A percentile compares a stretch with the other conserved stretches of the same genome.
These are phyloP conservation scores for Harpalus rubripes DNA, from an alignment of 2,888 invertebrate genomes.

Conservation along the genomic window DNA sequence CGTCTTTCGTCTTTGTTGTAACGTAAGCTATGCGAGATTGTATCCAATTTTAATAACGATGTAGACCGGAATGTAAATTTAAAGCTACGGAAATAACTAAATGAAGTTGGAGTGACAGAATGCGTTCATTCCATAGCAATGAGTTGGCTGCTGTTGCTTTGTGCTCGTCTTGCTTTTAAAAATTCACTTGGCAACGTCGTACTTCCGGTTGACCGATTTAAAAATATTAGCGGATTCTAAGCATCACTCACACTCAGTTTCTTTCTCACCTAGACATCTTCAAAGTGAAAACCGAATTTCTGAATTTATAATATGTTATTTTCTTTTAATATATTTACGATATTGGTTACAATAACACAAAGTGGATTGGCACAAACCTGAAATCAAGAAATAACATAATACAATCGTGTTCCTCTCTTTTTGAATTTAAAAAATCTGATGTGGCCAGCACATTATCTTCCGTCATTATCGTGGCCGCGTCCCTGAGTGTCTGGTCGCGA, in stretches of 20 bases:
- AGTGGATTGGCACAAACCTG: too few relatives aligned
- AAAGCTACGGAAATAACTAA: conserved; percentile 65
- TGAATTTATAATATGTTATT: conserved; percentile 3
- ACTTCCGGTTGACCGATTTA: conserved; percentile 65
- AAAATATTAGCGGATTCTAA: conserved; percentile 45
- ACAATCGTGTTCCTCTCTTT: too few relatives aligned
- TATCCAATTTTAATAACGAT: conserved; percentile 37
- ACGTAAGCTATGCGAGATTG: neutral
- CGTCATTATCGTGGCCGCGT: too few relatives aligned
- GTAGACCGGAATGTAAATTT: conserved; percentile 51
- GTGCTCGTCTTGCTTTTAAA: conserved; percentile 59
- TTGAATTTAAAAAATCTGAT: too few relatives aligned
- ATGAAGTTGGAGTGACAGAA: conserved; percentile 52
- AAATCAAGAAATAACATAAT: neutral
- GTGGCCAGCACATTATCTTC: too few relatives aligned
- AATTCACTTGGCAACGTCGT: conserved; percentile 60
- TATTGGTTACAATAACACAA: too few relatives aligned
- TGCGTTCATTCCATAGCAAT: conserved; percentile 54
- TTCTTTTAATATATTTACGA: neutral
- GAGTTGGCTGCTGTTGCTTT: conserved; percentile 60
- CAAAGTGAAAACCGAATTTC: neutral
- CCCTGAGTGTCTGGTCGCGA: too few relatives aligned
- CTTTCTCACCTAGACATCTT: neutral
- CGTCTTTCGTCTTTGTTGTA: neutral
- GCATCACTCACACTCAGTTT: conserved; percentile 30